phyloP scores from a whole-genome alignment of 2,797 vertebrate genomes.

The Ctenopoma kingsleyae region DNA sequence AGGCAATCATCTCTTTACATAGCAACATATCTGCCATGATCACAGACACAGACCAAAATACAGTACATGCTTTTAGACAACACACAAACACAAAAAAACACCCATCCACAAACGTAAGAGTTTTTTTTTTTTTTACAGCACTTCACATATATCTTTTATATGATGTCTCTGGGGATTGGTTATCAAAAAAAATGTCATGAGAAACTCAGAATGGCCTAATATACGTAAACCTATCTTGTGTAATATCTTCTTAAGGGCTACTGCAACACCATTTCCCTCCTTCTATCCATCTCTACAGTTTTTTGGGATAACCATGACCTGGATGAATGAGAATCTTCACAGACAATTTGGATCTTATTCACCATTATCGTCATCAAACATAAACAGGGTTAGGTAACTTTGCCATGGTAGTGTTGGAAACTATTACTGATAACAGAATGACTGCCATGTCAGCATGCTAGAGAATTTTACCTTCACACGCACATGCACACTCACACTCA shows the following conservation, averaged over 20 bases:
- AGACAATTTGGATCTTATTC: not conserved
- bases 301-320: too few relatives aligned
- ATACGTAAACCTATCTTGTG: constrained; percentile 6
- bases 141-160: too few relatives aligned
- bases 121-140: constrained; percentile 7
- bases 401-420: constrained; percentile 16
- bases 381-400: constrained; percentile 43
- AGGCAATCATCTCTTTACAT: constrained; percentile 53
- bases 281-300: too few relatives aligned
- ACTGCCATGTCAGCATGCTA: constrained; percentile 33
- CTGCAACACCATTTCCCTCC: too few relatives aligned
- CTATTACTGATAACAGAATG: constrained; percentile 41
- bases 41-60: constrained; percentile 9
- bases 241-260: too few relatives aligned
- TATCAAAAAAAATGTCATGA: not conserved
- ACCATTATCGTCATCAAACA: constrained; percentile 32
- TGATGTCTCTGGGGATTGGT: constrained; percentile 3
- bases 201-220: constrained; percentile 29
- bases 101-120: not conserved
- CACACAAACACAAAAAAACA: constrained; percentile 4
- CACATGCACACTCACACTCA: not conserved
- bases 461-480: constrained; percentile 5
- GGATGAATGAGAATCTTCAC: too few relatives aligned
- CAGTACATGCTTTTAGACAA: not conserved
- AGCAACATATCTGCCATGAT: constrained; percentile 36